These are phyloP conservation scores for Aldabrachelys gigantea DNA, from an alignment of 2,113 vertebrate species.

Conservation along the genomic window DNA sequence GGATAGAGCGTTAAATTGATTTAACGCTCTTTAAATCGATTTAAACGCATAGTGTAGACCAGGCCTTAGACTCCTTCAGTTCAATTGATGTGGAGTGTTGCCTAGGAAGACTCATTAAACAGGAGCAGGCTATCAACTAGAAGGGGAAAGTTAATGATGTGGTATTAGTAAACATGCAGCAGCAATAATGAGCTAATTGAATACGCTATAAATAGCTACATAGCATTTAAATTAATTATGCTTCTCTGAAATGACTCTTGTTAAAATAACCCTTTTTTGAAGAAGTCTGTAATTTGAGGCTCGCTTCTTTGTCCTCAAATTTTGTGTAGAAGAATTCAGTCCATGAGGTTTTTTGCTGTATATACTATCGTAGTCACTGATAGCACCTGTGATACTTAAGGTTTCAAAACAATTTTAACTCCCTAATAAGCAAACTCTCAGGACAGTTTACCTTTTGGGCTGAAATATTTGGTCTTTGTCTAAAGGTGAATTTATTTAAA, in stretches of 20 bases:
- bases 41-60: too few species aligned
- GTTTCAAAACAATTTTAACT: neutral
- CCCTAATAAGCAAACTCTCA: neutral
- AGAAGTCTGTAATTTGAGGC: fast-evolving
- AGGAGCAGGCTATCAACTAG: neutral
- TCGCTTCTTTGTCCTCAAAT: neutral
- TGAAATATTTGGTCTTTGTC: neutral
- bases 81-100: neutral
- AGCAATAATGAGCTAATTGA: neutral
- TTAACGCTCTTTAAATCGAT: too few species aligned
- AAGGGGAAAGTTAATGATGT: neutral
- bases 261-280: neutral
- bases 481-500: slow-evolving; percentile 10
- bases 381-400: neutral
- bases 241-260: neutral
- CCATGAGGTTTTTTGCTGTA: neutral
- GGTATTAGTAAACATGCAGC: neutral
- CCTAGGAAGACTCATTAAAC: neutral
- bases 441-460: neutral
- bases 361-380: neutral
- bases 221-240: neutral
- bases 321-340: neutral
- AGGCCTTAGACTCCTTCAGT: neutral
- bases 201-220: neutral
- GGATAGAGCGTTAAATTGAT: too few species aligned